A percentile compares a stretch with the other conserved stretches of the same genome.
Conservation (phyloP, 2,888 invertebrate genomes). For the Euplagia quadripunctaria region DNA sequence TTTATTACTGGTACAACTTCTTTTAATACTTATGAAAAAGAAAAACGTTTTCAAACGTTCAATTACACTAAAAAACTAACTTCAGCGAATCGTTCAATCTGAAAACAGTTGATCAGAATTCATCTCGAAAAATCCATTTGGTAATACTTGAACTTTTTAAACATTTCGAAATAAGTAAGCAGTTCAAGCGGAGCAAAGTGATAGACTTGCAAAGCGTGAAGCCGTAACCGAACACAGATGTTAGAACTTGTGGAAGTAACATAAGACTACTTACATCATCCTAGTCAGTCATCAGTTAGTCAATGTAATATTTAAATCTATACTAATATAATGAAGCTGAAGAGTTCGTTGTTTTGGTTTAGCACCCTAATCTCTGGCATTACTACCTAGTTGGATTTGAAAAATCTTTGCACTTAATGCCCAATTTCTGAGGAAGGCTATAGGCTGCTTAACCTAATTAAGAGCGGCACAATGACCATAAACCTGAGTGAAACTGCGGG, state of each 20-base stretch:
- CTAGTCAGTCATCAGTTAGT: no score
- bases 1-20: neutral
- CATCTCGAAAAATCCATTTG: slow-evolving; percentile 64
- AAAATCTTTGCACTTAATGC: no score
- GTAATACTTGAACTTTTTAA: slow-evolving; percentile 74
- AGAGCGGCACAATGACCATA: no score
- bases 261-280: no score
- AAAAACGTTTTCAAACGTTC: neutral
- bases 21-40: neutral
- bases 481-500: no score
- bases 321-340: no score
- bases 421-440: no score
- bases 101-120: slow-evolving; percentile 53
- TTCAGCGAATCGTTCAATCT: slow-evolving; percentile 19
- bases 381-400: no score
- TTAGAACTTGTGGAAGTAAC: slow-evolving; percentile 29
- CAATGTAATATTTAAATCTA: no score
- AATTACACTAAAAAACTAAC: neutral
- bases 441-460: no score
- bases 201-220: slow-evolving; percentile 75
- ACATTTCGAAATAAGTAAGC: slow-evolving; percentile 76
- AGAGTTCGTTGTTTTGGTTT: no score
- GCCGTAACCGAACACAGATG: slow-evolving; percentile 67
- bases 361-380: no score
- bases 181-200: slow-evolving; percentile 75